Conservation (phyloP, 1,140 invertebrate species). For the Saxidomus purpurata region DNA sequence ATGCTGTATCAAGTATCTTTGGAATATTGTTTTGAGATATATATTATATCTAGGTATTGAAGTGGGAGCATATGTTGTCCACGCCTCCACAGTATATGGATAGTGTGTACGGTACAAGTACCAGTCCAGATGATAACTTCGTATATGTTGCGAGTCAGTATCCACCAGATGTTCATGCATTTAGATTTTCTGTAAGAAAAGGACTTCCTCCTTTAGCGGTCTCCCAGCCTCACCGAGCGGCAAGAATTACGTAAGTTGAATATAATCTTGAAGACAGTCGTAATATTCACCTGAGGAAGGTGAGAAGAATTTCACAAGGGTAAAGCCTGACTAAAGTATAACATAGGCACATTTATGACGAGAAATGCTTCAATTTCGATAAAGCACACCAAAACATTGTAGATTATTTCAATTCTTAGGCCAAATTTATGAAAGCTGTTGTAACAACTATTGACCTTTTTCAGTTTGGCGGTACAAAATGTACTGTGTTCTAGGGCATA, state of each 20-base stretch:
- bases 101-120: background rate
- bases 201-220: conserved; percentile 38
- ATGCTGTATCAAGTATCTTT: too few species aligned
- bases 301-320: too few species aligned
- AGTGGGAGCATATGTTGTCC: conserved; percentile 70
- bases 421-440: too few species aligned
- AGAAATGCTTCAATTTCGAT: too few species aligned
- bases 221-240: conserved; percentile 63
- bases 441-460: too few species aligned
- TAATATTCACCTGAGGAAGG: too few species aligned
- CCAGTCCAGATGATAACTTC: conserved; percentile 45
- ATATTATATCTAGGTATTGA: conserved; percentile 69
- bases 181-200: conserved; percentile 2
- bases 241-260: conserved; percentile 67
- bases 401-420: background rate
- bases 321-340: too few species aligned
- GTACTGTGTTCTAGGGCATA: too few species aligned
- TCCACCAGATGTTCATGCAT: conserved; percentile 67
- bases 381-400: background rate
- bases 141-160: conserved; percentile 69
- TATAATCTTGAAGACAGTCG: too few species aligned
- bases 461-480: too few species aligned
- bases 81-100: conserved; percentile 69
- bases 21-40: too few species aligned
- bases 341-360: background rate